A percentile compares a stretch with the other conserved stretches of the same genome.
phyloP scores from a whole-genome alignment of 37 sponge, comb jelly and placozoan species.

The Sycon ciliatum region DNA sequence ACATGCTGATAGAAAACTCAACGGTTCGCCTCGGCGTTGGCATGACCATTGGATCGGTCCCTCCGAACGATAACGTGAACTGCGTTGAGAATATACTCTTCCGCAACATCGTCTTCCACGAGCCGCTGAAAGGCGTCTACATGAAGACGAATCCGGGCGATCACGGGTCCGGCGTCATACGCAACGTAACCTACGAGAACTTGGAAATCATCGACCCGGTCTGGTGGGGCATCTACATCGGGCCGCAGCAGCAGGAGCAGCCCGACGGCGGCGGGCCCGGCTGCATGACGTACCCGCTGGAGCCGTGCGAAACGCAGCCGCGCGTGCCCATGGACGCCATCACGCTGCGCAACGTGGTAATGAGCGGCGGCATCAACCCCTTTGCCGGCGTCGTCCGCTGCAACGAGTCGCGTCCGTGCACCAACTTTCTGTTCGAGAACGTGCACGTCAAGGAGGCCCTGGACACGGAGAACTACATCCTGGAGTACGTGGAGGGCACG shows the following conservation, averaged over 20 bases:
- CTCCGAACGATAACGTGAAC: slow-evolving; percentile 21
- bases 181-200: slow-evolving; percentile 22
- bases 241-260: slow-evolving; percentile 38
- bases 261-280: slow-evolving; percentile 28
- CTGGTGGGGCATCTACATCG: slow-evolving; percentile 23
- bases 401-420: slow-evolving; percentile 21
- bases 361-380: slow-evolving; percentile 9
- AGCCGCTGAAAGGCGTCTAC: slow-evolving; percentile 35
- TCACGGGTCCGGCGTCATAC: slow-evolving; percentile 23
- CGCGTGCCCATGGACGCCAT: slow-evolving; percentile 22
- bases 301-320: slow-evolving; percentile 18
- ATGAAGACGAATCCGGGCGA: slow-evolving; percentile 35
- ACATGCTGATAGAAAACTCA: slow-evolving; percentile 20
- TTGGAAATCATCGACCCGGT: slow-evolving; percentile 13
- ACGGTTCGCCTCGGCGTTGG: slow-evolving; percentile 12
- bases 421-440: slow-evolving; percentile 5
- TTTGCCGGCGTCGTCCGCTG: slow-evolving; percentile 28
- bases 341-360: slow-evolving; percentile 15
- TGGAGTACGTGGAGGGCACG: slow-evolving; percentile 24
- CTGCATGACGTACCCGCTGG: not conserved
- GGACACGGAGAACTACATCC: slow-evolving; percentile 11
- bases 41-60: slow-evolving; percentile 42
- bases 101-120: slow-evolving; percentile 13
- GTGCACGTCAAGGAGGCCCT: slow-evolving; percentile 14
- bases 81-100: slow-evolving; percentile 18